Evolutionary conservation across 2,797 vertebrate species (phyloP).

Genomic region (Morelia viridis): DNA sequence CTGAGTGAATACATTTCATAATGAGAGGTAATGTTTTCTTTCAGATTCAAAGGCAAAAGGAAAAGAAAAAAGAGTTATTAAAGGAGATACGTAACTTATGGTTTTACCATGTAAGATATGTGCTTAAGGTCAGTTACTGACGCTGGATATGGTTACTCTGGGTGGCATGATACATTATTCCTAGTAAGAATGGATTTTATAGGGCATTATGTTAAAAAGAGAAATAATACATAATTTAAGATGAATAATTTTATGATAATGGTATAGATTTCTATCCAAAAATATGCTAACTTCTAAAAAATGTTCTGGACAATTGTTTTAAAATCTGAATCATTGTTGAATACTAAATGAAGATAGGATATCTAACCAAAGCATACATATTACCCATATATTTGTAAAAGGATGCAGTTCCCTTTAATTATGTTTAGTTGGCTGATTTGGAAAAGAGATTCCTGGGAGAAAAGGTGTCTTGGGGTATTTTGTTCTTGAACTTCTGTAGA

Average conservation of each 20-base stretch:
- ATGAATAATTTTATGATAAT: background rate
- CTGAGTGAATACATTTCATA: conserved; percentile 43
- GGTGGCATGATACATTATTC: background rate
- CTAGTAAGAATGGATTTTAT: background rate
- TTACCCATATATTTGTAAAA: background rate
- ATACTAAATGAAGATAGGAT: background rate
- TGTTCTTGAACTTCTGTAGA: background rate
- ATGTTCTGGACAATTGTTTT: background rate
- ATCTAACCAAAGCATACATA: background rate
- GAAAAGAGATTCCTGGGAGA: background rate
- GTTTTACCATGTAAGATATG: rapidly evolving
- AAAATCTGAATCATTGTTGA: background rate
- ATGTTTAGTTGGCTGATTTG: background rate
- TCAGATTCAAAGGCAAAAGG: background rate
- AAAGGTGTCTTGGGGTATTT: background rate
- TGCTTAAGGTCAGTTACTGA: background rate
- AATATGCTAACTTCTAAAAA: background rate
- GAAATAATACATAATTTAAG: background rate
- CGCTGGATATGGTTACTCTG: background rate
- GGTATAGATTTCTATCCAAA: background rate
- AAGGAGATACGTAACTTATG: rapidly evolving
- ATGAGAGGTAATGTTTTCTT: conserved; percentile 50
- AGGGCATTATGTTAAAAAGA: background rate
- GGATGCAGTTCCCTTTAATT: background rate
- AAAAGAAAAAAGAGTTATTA: background rate